Conservation (phyloP, 2,888 invertebrate genomes). For the Drosophila tanythrix region DNA sequence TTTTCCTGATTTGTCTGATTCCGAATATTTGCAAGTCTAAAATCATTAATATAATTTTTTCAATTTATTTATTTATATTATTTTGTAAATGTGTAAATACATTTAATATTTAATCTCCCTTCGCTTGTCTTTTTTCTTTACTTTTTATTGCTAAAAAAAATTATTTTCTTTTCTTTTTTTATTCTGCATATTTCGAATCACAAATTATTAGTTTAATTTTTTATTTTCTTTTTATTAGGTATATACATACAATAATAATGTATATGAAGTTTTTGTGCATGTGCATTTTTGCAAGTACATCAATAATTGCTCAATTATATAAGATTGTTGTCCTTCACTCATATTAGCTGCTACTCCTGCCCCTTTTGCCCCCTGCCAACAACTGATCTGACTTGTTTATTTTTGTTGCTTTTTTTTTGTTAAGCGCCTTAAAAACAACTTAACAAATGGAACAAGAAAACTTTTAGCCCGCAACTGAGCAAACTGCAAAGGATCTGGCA, state of each 20-base stretch:
- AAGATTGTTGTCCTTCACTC: not conserved
- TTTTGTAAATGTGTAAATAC: too few species aligned
- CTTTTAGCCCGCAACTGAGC: conserved; percentile 18
- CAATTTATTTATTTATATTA: not conserved
- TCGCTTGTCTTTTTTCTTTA: fast-evolving
- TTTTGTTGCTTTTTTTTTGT: conserved; percentile 13
- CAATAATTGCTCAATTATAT: not conserved
- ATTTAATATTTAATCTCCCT: not conserved
- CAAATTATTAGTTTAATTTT: not conserved
- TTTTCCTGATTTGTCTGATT: conserved; percentile 12
- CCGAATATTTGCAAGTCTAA: not conserved
- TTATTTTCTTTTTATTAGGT: not conserved
- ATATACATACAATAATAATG: not conserved
- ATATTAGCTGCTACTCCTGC: not conserved
- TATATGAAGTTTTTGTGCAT: not conserved
- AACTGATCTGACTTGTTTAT: conserved; percentile 5
- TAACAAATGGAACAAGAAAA: conserved; percentile 37
- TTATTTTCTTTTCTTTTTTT: not conserved
- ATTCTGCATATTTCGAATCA: not conserved
- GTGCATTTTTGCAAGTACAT: not conserved
- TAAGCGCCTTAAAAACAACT: conserved; percentile 59
- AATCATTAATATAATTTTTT: not conserved
- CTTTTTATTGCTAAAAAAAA: not conserved
- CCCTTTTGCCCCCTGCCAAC: not conserved
- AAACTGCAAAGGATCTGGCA: conserved; percentile 23